Evolutionary conservation across 1,140 invertebrate genomes (phyloP), one percentile per base, ranked within the genome.

Genomic region (Drosophila saltans): DNA sequence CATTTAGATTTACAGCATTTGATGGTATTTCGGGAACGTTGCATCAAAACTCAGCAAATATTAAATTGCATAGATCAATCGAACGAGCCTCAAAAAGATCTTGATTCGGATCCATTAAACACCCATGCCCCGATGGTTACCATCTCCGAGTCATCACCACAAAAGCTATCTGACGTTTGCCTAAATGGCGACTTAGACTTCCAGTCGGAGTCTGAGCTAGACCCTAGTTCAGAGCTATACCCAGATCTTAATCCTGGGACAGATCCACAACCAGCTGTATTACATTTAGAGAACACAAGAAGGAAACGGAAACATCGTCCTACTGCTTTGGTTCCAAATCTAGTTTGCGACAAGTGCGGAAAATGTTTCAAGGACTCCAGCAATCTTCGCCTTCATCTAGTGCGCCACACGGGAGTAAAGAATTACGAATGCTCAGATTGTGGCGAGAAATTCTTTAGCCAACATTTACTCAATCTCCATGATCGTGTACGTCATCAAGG

Each of bases 11-110:
- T 84, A 11, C 65, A 66, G 26, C 45, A 64, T 33, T 52, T 73
- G 2, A 60, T 63, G 1, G 41, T 28, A 1, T 73, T 83, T 45
- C 69, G 80, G 6, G 61, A 82, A n/a, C 69, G 66, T 11, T 82
- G 80, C 33, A 30, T 64, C 0, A 64, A 55, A 10, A 66, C 58
- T 3, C 69, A 80, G n/a, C 28, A 80, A 2, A 36, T 10, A 5
- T 40, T 76, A 5, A 26, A 52, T 1, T 26, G 2, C 21, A 10
- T 26, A 2, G 45, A 52, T 9, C 6, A 52, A 1, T 24, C 45
- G 8, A 48, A 9, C 11, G 6, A 5, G 16, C 6, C 45, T 21
- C 45, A 24, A 48, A 48, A 21, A 21, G 10, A 9, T 4, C 21
- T 1, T 2, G 57, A 59, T 39, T 33, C 57, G 8, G 57, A 59